Percentiles rank a stretch among this genome's conserved stretches.
phyloP scores from a whole-genome alignment of 2,113 vertebrate genomes.

The Rhabdornis inornatus region DNA sequence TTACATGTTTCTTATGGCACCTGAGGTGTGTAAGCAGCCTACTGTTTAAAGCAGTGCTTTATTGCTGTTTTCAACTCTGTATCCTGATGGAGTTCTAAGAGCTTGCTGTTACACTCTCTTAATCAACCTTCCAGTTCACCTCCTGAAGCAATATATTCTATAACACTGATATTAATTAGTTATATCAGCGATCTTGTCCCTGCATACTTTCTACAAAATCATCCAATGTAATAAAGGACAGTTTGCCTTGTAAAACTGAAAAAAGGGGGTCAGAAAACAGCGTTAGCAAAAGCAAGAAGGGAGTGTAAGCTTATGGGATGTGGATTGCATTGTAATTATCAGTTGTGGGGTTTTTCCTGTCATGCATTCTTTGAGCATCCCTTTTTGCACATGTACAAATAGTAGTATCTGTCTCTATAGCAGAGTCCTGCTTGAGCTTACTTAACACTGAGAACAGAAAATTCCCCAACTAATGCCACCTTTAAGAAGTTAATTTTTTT shows the following conservation, averaged over 20 bases:
- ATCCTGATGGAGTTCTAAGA: neutral
- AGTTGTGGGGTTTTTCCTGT: neutral
- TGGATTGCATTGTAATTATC: neutral
- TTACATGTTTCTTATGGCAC: neutral
- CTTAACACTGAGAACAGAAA: neutral
- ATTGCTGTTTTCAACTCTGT: neutral
- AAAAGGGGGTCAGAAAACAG: neutral
- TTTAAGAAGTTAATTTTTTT: neutral
- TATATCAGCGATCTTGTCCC: neutral
- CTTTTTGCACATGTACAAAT: neutral
- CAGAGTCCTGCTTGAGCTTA: neutral
- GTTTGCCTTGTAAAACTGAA: neutral
- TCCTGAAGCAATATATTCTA: neutral
- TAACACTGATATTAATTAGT: neutral
- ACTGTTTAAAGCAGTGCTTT: neutral
- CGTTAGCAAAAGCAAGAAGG: accelerated
- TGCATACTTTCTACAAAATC: neutral
- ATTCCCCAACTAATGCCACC: neutral
- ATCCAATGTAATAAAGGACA: neutral
- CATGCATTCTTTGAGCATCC: neutral
- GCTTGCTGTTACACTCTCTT: neutral
- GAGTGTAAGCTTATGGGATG: neutral
- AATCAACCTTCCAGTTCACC: neutral
- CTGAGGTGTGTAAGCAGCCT: neutral
- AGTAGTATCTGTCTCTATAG: neutral